phyloP scores from a whole-genome alignment of 2,888 invertebrate genomes.

The Phasia obesa region DNA sequence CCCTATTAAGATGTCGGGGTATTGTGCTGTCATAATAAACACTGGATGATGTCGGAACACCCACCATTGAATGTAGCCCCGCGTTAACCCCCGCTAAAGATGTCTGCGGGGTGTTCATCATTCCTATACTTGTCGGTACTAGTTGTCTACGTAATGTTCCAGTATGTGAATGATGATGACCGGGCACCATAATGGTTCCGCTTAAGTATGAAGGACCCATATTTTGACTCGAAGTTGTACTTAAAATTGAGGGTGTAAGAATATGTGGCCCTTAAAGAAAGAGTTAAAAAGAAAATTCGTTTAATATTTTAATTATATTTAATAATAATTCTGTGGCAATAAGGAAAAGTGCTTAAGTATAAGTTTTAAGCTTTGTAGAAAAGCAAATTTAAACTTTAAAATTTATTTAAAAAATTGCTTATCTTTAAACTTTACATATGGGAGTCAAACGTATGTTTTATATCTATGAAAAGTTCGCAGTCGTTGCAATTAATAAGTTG shows the following conservation, averaged over 20 bases:
- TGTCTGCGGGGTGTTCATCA: conserved; percentile 74
- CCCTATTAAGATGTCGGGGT: conserved; percentile 78
- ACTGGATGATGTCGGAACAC: conserved; percentile 75
- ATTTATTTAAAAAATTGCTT: no score
- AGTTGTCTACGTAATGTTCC: conserved; percentile 80
- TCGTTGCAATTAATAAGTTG: no score
- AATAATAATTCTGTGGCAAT: no score
- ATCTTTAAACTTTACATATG: no score
- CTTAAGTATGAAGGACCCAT: conserved; percentile 77
- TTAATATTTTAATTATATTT: no score
- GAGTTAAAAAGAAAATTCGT: not conserved
- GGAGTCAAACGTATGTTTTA: no score
- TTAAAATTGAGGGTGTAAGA: conserved; percentile 76
- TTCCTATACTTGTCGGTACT: conserved; percentile 80
- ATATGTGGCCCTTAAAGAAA: conserved; percentile 76
- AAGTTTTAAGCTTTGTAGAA: no score
- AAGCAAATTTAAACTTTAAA: no score
- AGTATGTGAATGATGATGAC: conserved; percentile 78
- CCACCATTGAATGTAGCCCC: conserved; percentile 73
- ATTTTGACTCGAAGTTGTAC: conserved; percentile 76
- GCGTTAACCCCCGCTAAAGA: conserved; percentile 72
- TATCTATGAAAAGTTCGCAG: no score
- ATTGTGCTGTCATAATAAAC: conserved; percentile 80
- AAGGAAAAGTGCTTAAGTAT: no score
- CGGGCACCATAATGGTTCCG: conserved; percentile 80